These are phyloP conservation scores for Drosophila kurseongensis DNA, from an alignment of 1,140 invertebrate genomes.

Conservation along the genomic window DNA sequence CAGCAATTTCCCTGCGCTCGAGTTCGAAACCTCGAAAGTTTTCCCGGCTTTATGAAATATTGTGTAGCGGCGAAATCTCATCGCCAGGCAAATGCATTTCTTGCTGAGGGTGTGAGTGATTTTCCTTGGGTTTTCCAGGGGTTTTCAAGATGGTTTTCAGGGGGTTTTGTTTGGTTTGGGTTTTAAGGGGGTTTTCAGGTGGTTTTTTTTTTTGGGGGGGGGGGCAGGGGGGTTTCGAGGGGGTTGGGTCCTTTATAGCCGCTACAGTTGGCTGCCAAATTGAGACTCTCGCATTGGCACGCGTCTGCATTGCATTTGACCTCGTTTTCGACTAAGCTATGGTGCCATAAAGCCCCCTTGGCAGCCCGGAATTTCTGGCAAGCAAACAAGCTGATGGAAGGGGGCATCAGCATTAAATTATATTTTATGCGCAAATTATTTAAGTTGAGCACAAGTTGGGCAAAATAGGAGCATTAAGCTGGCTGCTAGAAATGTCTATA, in stretches of 20 bases:
- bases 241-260: slow-evolving; percentile 9
- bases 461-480: slow-evolving; percentile 74
- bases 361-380: slow-evolving; percentile 11
- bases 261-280: slow-evolving; percentile 53
- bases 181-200: slow-evolving; percentile 2
- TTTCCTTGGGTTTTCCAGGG: neutral
- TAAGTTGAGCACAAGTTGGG: slow-evolving; percentile 68
- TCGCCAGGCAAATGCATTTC: slow-evolving; percentile 33
- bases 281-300: slow-evolving; percentile 48
- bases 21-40: slow-evolving; percentile 22
- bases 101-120: neutral
- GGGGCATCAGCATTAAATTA: slow-evolving; percentile 63
- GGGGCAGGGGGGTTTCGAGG: too few species aligned
- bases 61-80: slow-evolving; percentile 30
- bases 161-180: neutral
- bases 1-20: slow-evolving; percentile 3
- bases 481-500: slow-evolving; percentile 19
- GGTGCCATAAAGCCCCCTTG: slow-evolving; percentile 31
- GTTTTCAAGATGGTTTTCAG: neutral
- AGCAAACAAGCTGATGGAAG: slow-evolving; percentile 3
- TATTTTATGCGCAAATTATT: slow-evolving; percentile 81
- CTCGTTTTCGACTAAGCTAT: slow-evolving; percentile 49
- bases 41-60: slow-evolving; percentile 35
- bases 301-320: slow-evolving; percentile 57
- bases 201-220: too few species aligned